Base-by-base conservation (phyloP, 2,797 vertebrate species). In the Poeciliopsis gracilis region DNA sequence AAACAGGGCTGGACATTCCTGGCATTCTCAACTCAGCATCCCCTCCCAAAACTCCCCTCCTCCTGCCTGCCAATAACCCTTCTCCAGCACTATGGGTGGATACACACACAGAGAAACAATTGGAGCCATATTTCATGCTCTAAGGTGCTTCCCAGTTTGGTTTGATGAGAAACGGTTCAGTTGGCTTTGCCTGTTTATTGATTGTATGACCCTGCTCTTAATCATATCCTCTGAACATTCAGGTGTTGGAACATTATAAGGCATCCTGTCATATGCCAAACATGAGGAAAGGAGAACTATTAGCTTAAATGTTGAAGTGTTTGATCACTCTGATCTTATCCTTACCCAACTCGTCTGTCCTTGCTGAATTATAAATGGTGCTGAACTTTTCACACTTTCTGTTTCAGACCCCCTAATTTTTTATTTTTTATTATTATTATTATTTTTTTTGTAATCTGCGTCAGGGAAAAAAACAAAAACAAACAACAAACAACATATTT, bases 1-100 rank as follows among this genome's bases (percentile, higher is more conserved):
- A 96, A 96, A 94, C 92, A 95, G 92, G 93, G 78, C 84, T 88
- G 93, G 90, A 92, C 94, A 96, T 97, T 97, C 94, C 94, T 91
- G 78, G 89, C 95, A 94, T 95, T 95, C 95, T 91, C 91, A 59
- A 70, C 90, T 89, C 91, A 93, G 94, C 93, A 95, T 94, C 94
- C 92, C 90, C 88, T 86, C 89, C 87, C 87, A 79, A 92, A 90
- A 90, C 91, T 91, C 90, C 91, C 88, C 91, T 92, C 92, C 94
- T 92, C 89, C 92, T 90, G 86, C 86, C 88, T 91, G 88, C 92
- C 93, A 94, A 92, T 92, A 93, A 92, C 92, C 91, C 90, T 87
- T 91, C 91, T 90, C 70, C 49, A 88, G 89, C 66, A 49, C 89
- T 88, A 88, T 90, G 89, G 89, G 88, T 93, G 88, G 89, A 92